phyloP scores from a whole-genome alignment of 1,140 invertebrate genomes.

The Pemphigus obesinymphae region DNA sequence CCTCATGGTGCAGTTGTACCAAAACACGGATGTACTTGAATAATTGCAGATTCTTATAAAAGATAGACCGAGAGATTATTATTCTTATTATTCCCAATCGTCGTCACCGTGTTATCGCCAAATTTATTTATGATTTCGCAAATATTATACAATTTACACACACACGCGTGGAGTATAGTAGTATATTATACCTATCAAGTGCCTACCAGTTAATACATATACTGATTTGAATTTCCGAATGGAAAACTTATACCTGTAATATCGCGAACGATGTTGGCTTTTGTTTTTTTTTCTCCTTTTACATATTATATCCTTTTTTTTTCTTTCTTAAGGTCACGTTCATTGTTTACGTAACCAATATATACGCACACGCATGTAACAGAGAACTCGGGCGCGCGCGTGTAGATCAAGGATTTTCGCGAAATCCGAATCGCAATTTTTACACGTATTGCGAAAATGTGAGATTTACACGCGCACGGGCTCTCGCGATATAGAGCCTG shows the following conservation, averaged over 20 bases:
- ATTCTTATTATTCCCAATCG: background rate
- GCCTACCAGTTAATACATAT: too few species aligned
- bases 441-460: constrained; percentile 25
- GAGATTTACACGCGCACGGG: background rate
- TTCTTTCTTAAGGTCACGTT: constrained; percentile 6
- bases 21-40: constrained; percentile 1
- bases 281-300: background rate
- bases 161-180: background rate
- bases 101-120: background rate
- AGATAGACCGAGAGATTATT: constrained; percentile 12
- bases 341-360: constrained; percentile 2
- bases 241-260: background rate
- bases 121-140: constrained; percentile 32
- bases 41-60: constrained; percentile 24
- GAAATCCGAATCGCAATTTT: constrained; percentile 19
- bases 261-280: background rate
- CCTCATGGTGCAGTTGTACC: background rate
- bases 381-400: background rate
- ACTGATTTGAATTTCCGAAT: constrained; percentile 14
- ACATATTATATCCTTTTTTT: background rate
- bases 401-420: constrained; percentile 31
- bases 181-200: too few species aligned
- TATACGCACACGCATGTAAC: background rate
- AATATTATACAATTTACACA: background rate
- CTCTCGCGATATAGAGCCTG: too few species aligned